Base-by-base conservation (phyloP, 2,888 invertebrate species). In the Anaspis maculata region DNA sequence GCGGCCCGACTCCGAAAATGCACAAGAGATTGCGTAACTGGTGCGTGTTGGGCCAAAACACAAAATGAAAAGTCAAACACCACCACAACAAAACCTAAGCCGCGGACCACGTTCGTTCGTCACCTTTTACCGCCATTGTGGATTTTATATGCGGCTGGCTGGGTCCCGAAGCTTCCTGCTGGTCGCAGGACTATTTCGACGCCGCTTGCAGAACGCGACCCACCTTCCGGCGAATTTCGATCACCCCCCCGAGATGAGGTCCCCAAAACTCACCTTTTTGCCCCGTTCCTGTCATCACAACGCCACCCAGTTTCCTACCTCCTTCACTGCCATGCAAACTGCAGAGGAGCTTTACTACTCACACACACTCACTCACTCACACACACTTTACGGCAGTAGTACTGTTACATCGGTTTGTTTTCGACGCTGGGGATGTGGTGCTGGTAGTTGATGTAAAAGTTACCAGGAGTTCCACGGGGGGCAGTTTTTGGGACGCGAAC, bases 201-300 rank as follows among this genome's bases (percentile, higher is more conserved):
- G n/a, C n/a, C n/a, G n/a, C n/a, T n/a, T n/a, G n/a, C n/a, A n/a
- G 25, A 22, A 24, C 21, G 14, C 30, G 36, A 13, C 41, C 19
- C 32, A 16, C 22, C 34, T 34, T 23, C 30, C 30, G 25, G 26
- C 29, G 29, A 26, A 36, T 28, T 26, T 19, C 10, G n/a, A 21
- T 5, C 5, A 16, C 9, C 5, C 12, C 5, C 25, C 4, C 11
- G 23, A 34, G 27, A 37, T 36, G 22, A 9, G 15, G 29, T 11
- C 12, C n/a, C n/a, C 67, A 69, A 70, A 71, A 72, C 80, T 80
- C 75, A 80, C 80, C 80, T 77, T 76, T 49, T 77, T 73, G 76
- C 74, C 75, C 77, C 76, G 75, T 67, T 76, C 78, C 77, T 78
- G 78, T 79, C 79, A 79, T 80, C 76, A 78, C 79, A 78, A 76